Evolutionary conservation across 2,888 invertebrate species (phyloP).

Genomic region (Pollenia amentaria): DNA sequence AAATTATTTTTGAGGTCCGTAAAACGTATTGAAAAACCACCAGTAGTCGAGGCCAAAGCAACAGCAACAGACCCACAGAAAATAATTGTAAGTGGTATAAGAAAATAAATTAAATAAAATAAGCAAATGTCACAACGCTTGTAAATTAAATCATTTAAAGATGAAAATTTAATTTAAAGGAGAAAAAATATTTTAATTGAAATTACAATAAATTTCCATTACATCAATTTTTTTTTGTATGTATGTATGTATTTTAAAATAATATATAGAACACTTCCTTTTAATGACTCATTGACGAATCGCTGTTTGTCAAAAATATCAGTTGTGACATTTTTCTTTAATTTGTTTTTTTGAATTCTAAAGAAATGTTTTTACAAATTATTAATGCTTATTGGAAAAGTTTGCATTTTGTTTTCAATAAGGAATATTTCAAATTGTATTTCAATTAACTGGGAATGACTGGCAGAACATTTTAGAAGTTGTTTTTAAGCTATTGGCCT

Average conservation of each 20-base stretch:
- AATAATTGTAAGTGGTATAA: not conserved
- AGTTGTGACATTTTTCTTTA: conserved; percentile 18
- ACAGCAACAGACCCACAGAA: not conserved
- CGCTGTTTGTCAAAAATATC: conserved; percentile 47
- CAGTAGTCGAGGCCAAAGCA: not conserved
- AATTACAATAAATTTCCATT: conserved; percentile 48
- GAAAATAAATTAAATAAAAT: not conserved
- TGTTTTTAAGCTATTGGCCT: conserved; percentile 18
- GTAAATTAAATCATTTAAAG: conserved; percentile 55
- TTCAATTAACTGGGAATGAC: conserved; percentile 70
- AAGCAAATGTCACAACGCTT: conserved; percentile 55
- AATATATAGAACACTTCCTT: not conserved
- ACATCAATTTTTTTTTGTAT: not conserved
- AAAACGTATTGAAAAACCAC: not conserved
- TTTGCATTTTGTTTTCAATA: conserved; percentile 55
- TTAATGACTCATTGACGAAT: conserved; percentile 3
- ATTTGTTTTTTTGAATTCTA: not conserved
- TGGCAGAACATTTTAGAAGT: conserved; percentile 19
- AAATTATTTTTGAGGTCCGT: conserved; percentile 44
- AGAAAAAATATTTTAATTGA: conserved; percentile 33
- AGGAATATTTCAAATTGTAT: conserved; percentile 62
- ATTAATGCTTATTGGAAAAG: not conserved
- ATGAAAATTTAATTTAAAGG: no score
- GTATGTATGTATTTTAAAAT: no score
- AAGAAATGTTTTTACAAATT: not conserved